Evolutionary conservation across 2,113 vertebrate genomes (phyloP), one percentile per base, ranked within the genome.

Genomic region (Dolichallabes microphthalmus): DNA sequence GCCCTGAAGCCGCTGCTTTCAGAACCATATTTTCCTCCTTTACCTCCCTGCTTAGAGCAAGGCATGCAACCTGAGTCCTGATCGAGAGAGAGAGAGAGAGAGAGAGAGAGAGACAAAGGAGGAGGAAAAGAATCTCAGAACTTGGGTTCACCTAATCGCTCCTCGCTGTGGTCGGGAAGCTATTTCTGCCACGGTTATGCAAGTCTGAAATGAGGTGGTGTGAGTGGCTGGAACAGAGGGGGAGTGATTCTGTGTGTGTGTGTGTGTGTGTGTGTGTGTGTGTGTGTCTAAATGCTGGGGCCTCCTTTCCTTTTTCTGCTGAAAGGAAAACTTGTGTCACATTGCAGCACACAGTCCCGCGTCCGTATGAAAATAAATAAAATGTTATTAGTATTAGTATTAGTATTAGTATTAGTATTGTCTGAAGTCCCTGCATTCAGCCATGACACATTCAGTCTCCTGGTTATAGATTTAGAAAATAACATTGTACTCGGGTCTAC

Each of bases 131-230:
- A 53, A 64, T 12, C 87, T 74, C 58, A 80, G 60, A 85, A 89
- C 83, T 55, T 68, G 88, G 88, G 86, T 90, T 91, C 90, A 90
- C 84, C 89, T 93, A 90, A 92, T 92, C 90, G 90, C 86, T 93
- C 84, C 77, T 91, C 89, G 69, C 87, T 92, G 90, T 64, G 89
- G 87, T 86, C 81, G 61, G 88, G 81, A 85, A 90, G 89, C 92
- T 93, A 94, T 95, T 94, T 92, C 89, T 92, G 91, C 89, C 88
- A 82, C 82, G 35, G 87, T 94, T 91, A 93, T 91, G 86, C 92
- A 92, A 92, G 92, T 50, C 86, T 39, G 63, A 25, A 77, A 90
- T 88, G 88, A 90, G 90, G 89, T 69, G 50, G 82, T 86, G 63
- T 82, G 80, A 87, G 84, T 58, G 25, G 74, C 35, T 76, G 35